Base-by-base conservation (phyloP, 2,888 invertebrate species). In the Gastrophysa polygoni region DNA sequence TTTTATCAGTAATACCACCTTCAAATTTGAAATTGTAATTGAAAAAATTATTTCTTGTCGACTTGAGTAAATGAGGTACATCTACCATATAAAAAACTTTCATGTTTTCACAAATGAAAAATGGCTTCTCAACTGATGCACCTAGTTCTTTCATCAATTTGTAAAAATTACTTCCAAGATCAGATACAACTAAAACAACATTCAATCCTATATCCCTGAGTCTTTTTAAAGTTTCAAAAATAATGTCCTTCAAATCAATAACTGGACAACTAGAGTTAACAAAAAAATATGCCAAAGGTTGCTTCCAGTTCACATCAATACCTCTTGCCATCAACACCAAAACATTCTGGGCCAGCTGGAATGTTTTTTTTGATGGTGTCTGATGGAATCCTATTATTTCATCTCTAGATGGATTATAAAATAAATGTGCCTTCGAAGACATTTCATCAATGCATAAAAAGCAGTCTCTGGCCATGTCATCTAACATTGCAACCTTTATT, bases 361-460 rank as follows among this genome's bases (percentile, higher is more conserved):
- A 61, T 3, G 14, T 44, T 50, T 21, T 58, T 16, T 49, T 56
- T 34, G 38, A 8, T 38, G 8, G 1, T 6, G 11, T 17, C 14
- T 60, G 21, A 60, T 60, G 60, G 20, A 60, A 60, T 14, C 60
- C 60, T 17, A 60, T 44, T 6, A 60, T 55, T 57, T 57, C 49
- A 61, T 61, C 61, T 47, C 29, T 56, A 8, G 32, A 16, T 1
- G 49, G 28, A 24, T 60, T 48, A 44, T 61, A 61, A 47, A 16
- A 61, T 4, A 61, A 18, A 48, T 61, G 34, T 2, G 52, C 14
- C 14, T 52, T 52, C 0, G 43, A 8, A 14, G 52, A 38, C 52
- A 38, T 52, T n/a, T 52, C 52, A 52, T 52, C 52, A 38, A 52
- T 52, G 18, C 52, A 52, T 17, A 52, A 18, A 2, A 52, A 14